Conservation (phyloP, 2,797 vertebrate species). For the Cynopterus sphinx region DNA sequence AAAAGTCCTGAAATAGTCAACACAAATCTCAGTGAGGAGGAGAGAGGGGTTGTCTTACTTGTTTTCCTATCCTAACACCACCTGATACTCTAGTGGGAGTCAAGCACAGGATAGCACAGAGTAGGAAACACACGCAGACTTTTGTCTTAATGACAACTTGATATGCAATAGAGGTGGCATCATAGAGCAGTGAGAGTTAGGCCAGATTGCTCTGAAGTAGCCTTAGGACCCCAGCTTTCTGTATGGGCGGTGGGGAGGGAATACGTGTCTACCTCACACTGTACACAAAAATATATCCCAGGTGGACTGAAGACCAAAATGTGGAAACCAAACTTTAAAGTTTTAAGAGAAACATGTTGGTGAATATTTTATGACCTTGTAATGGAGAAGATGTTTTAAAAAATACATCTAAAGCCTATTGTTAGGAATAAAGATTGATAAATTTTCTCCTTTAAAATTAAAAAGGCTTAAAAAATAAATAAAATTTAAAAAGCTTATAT, state of each 20-base stretch:
- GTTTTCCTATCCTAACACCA: background rate
- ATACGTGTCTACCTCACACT: too few species aligned
- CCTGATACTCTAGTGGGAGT: background rate
- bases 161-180: fast-evolving
- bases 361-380: background rate
- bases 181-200: background rate
- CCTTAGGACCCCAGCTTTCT: too few species aligned
- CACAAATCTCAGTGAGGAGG: background rate
- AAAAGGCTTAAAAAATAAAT: background rate
- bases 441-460: background rate
- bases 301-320: background rate
- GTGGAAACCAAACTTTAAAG: background rate
- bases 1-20: background rate
- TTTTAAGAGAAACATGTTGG: background rate
- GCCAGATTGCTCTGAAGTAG: background rate
- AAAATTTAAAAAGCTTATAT: background rate
- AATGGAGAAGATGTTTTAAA: background rate
- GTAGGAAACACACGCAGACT: background rate
- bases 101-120: background rate
- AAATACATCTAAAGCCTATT: background rate
- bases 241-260: too few species aligned
- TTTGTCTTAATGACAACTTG: background rate
- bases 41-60: background rate
- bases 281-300: background rate
- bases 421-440: background rate